These are phyloP conservation scores for Cercocebus atys DNA, from an alignment of 2,113 vertebrate species.

Conservation along the genomic window DNA sequence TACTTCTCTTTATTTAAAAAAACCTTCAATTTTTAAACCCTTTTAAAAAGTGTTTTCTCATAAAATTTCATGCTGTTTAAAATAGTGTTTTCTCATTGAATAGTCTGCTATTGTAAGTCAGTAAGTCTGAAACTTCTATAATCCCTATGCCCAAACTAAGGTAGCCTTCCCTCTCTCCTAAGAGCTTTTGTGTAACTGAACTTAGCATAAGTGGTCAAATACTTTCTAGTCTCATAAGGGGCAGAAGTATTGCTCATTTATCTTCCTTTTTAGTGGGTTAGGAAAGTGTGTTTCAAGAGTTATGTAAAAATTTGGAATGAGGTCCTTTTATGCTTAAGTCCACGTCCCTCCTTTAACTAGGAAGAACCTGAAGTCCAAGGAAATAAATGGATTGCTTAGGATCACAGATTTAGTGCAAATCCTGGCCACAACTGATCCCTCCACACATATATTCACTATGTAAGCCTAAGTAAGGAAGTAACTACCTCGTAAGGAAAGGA, in stretches of 20 bases:
- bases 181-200: background rate
- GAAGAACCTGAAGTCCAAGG: background rate
- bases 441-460: background rate
- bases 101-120: background rate
- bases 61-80: constrained; percentile 33
- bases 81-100: background rate
- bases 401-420: background rate
- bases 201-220: background rate
- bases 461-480: background rate
- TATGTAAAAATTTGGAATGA: constrained; percentile 16
- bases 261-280: background rate
- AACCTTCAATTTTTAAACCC: background rate
- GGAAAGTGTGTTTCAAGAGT: background rate
- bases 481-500: background rate
- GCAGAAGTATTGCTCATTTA: background rate
- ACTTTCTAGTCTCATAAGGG: background rate
- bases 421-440: background rate
- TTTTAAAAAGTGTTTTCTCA: background rate
- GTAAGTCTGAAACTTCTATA: background rate
- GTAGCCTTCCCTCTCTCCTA: background rate
- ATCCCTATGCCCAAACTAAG: background rate
- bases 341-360: background rate
- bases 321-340: background rate
- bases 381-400: background rate
- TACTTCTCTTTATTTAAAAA: background rate